These are phyloP conservation scores for Mamestra brassicae DNA, from an alignment of 2,888 invertebrate genomes.

Conservation along the genomic window DNA sequence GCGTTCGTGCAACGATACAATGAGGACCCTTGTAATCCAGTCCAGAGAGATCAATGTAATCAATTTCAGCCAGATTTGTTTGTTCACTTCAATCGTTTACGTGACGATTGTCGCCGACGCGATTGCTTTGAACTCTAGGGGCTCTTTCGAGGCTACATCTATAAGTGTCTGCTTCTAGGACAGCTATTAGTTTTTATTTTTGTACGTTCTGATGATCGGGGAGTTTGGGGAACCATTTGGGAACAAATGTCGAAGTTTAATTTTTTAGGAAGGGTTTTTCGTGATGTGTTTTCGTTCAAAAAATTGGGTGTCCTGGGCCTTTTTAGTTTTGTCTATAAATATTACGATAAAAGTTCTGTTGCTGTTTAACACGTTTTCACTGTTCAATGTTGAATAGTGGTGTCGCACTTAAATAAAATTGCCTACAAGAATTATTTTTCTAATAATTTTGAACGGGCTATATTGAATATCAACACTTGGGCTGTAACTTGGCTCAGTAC, in stretches of 20 bases:
- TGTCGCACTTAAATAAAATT: background rate
- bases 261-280: background rate
- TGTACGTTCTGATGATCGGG: slow-evolving; percentile 27
- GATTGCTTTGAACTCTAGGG: slow-evolving; percentile 56
- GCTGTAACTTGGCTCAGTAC: background rate
- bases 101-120: slow-evolving; percentile 65
- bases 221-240: slow-evolving; percentile 18
- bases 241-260: background rate
- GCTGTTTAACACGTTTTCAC: background rate
- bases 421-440: background rate
- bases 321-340: background rate
- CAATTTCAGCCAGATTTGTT: slow-evolving; percentile 78
- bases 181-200: slow-evolving; percentile 43
- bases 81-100: slow-evolving; percentile 81
- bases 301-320: background rate
- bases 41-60: slow-evolving; percentile 71
- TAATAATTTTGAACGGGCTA: background rate
- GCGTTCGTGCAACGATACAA: background rate
- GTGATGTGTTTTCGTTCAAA: background rate
- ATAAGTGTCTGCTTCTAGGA: slow-evolving; percentile 40
- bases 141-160: slow-evolving; percentile 43
- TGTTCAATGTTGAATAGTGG: background rate
- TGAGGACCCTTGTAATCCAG: slow-evolving; percentile 65
- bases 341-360: background rate
- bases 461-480: background rate